Conservation (phyloP, 2,113 vertebrate species). For the Colaptes auratus region DNA sequence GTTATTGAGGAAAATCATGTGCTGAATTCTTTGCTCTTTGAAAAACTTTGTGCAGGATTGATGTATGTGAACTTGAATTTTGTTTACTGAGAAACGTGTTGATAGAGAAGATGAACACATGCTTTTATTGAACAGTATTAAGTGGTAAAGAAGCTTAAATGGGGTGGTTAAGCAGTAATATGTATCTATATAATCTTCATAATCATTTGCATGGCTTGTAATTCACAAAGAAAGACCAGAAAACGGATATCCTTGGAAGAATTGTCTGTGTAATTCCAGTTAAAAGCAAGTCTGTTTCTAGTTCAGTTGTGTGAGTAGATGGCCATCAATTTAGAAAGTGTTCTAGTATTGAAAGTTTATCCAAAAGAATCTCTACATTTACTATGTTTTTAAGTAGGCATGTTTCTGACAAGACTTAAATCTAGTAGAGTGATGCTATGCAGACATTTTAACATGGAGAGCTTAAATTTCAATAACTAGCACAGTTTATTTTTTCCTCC, state of each 20-base stretch:
- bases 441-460: not conserved
- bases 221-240: not conserved
- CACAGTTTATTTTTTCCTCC: not conserved
- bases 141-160: not conserved
- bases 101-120: not conserved
- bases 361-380: not conserved
- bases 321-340: not conserved
- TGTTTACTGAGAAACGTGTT: not conserved
- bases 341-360: not conserved
- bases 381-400: not conserved
- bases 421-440: not conserved
- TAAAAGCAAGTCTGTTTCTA: not conserved
- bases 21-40: not conserved
- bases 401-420: not conserved
- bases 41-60: not conserved
- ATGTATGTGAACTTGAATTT: not conserved
- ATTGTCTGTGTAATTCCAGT: not conserved
- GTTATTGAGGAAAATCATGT: not conserved
- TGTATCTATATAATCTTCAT: not conserved
- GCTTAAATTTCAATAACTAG: not conserved
- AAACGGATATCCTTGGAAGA: not conserved
- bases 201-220: fast-evolving
- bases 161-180: not conserved
- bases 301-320: not conserved
- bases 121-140: not conserved